phyloP scores from a whole-genome alignment of 2,888 invertebrate species.

The Drosophila colorata region DNA sequence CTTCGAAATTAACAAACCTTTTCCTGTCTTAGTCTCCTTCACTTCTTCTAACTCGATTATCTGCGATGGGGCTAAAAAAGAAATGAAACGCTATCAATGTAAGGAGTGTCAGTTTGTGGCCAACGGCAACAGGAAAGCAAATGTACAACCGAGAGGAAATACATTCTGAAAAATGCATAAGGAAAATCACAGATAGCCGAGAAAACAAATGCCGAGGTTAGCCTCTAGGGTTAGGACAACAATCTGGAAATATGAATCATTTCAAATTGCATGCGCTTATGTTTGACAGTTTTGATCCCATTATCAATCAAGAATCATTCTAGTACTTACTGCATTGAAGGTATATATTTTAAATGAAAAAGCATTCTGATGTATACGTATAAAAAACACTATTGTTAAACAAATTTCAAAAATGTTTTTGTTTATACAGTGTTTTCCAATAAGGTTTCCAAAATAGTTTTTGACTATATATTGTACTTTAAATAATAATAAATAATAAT shows the following conservation, averaged over 20 bases:
- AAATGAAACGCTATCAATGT: conserved; percentile 45
- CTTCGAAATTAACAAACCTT: conserved; percentile 55
- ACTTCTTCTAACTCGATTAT: conserved; percentile 15
- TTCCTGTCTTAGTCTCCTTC: conserved; percentile 12
- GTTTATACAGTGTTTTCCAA: too few species aligned
- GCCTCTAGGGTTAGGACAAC: conserved; percentile 17
- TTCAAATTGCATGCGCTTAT: background rate
- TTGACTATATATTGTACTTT: too few species aligned
- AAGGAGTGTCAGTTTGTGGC: conserved; percentile 46
- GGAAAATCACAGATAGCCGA: conserved; percentile 18
- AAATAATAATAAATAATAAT: too few species aligned
- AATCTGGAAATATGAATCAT: background rate
- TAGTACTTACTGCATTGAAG: background rate
- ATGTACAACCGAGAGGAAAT: conserved; percentile 37
- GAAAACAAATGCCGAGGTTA: conserved; percentile 21
- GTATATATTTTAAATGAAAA: too few species aligned
- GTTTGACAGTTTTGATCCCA: background rate
- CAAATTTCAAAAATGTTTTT: too few species aligned
- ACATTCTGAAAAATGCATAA: conserved; percentile 34
- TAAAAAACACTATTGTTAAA: too few species aligned
- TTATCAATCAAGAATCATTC: conserved; percentile 19
- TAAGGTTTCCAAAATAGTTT: too few species aligned
- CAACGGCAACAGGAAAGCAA: conserved; percentile 32
- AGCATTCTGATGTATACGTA: too few species aligned
- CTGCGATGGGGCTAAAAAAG: conserved; percentile 11